Evolutionary conservation across 2,888 invertebrate species (phyloP).

Genomic region (Sturmia bella): DNA sequence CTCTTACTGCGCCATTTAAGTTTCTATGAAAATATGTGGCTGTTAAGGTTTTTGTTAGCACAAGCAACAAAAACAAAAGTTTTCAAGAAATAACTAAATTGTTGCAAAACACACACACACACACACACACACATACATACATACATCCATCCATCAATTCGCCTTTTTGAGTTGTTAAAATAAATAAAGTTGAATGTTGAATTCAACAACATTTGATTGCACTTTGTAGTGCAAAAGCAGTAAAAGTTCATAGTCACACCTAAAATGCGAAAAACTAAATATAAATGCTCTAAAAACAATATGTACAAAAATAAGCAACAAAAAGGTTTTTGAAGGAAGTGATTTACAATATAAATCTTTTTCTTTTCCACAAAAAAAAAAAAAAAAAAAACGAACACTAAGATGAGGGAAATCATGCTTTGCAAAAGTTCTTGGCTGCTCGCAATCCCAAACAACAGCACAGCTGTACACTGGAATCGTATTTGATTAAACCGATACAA

Average conservation of each 20-base stretch:
- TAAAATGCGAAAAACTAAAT: background rate
- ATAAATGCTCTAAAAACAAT: background rate
- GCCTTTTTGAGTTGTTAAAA: background rate
- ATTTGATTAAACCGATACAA: slow-evolving; percentile 99
- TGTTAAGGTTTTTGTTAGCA: background rate
- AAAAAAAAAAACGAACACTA: background rate
- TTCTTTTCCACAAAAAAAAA: slow-evolving; percentile 6
- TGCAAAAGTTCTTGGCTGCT: slow-evolving; percentile 96
- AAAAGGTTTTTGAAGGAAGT: background rate
- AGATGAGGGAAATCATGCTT: slow-evolving; percentile 98
- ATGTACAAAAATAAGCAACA: background rate
- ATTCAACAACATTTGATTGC: slow-evolving; percentile 44
- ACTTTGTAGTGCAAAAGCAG: slow-evolving; percentile 23
- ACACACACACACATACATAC: background rate
- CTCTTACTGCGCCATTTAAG: no score
- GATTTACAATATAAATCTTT: slow-evolving; percentile 6
- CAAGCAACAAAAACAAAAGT: slow-evolving; percentile 23
- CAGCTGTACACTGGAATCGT: slow-evolving; percentile 97
- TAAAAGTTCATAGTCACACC: slow-evolving; percentile 23
- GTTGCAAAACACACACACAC: slow-evolving; percentile 6
- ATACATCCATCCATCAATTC: slow-evolving; percentile 28
- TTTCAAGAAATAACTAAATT: slow-evolving; percentile 21
- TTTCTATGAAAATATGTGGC: no score
- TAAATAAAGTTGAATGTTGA: slow-evolving; percentile 37
- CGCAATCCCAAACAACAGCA: slow-evolving; percentile 98